Evolutionary conservation across 2,113 vertebrate species (phyloP).

Genomic region (Epinephelus fuscoguttatus): DNA sequence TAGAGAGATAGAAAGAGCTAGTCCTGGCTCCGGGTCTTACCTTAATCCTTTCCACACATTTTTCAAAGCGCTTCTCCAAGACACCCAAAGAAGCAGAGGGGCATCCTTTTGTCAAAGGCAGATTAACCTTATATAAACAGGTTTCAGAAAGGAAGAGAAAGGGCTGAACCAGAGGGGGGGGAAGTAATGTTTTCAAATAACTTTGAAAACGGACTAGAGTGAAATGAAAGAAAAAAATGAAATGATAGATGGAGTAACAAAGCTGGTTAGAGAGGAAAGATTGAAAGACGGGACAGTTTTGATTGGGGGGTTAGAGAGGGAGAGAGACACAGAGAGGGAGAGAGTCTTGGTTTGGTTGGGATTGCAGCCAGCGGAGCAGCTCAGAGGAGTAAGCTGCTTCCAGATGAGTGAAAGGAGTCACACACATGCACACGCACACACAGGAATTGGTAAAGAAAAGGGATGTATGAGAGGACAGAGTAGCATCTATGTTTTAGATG

Average conservation of each 20-base stretch:
- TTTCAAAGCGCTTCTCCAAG: conserved; percentile 72
- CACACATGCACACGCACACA: conserved; percentile 35
- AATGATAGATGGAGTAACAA: conserved; percentile 64
- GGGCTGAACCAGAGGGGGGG: conserved; percentile 43
- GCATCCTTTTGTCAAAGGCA: conserved; percentile 75
- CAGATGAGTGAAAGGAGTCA: conserved; percentile 70
- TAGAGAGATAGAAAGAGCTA: conserved; percentile 66
- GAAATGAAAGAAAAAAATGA: conserved; percentile 58
- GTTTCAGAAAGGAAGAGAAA: conserved; percentile 61
- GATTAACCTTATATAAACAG: conserved; percentile 80
- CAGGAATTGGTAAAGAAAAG: conserved; percentile 29
- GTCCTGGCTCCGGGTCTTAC: conserved; percentile 75
- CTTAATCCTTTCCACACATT: conserved; percentile 80
- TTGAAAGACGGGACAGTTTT: conserved; percentile 67
- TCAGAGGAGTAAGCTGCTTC: conserved; percentile 80
- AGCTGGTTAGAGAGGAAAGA: conserved; percentile 58
- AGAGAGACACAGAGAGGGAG: conserved; percentile 19
- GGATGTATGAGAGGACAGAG: conserved; percentile 48
- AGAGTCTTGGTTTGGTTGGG: conserved; percentile 67
- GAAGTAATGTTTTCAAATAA: conserved; percentile 52
- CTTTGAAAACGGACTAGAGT: conserved; percentile 61
- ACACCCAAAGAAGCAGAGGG: conserved; percentile 67
- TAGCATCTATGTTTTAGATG: conserved; percentile 45
- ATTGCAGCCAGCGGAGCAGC: conserved; percentile 71
- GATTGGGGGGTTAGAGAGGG: conserved; percentile 54